Evolutionary conservation across 2,888 invertebrate genomes (phyloP).

Genomic region (Tenthredo distinguenda): DNA sequence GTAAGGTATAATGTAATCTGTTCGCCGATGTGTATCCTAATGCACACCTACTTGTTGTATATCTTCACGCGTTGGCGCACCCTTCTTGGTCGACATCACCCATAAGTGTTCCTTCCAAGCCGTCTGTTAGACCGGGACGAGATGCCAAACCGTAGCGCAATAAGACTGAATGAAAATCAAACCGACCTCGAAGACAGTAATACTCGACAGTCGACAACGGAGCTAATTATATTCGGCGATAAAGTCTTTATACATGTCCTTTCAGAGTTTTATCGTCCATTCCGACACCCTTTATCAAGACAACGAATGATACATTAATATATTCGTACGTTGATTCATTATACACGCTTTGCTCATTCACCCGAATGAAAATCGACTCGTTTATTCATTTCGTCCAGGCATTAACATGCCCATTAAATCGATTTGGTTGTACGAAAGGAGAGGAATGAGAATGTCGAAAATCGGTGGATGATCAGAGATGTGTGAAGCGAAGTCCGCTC

Average conservation of each 20-base stretch:
- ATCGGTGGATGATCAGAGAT: neutral
- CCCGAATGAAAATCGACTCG: neutral
- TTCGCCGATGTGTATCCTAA: neutral
- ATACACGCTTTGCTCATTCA: neutral
- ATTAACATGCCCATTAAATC: neutral
- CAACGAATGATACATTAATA: neutral
- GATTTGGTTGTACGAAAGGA: neutral
- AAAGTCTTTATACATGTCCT: constrained; percentile 36
- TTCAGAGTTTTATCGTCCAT: constrained; percentile 35
- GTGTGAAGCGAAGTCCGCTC: neutral
- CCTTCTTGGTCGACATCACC: constrained; percentile 38
- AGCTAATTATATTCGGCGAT: constrained; percentile 46
- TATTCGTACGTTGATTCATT: constrained; percentile 6
- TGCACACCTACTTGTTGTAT: constrained; percentile 16
- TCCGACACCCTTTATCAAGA: constrained; percentile 30
- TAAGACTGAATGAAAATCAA: constrained; percentile 18
- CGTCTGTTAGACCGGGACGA: neutral
- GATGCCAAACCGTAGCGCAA: constrained; percentile 29
- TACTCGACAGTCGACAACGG: neutral
- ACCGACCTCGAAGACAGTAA: constrained; percentile 19
- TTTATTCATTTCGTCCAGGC: neutral
- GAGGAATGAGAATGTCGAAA: neutral
- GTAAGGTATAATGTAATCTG: constrained; percentile 5
- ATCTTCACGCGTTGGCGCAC: constrained; percentile 24
- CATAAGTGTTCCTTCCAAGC: constrained; percentile 12